Percentiles rank a stretch among this genome's conserved stretches.
These are phyloP conservation scores for Aldabrachelys gigantea DNA, from an alignment of 2,113 vertebrate species.

Conservation along the genomic window DNA sequence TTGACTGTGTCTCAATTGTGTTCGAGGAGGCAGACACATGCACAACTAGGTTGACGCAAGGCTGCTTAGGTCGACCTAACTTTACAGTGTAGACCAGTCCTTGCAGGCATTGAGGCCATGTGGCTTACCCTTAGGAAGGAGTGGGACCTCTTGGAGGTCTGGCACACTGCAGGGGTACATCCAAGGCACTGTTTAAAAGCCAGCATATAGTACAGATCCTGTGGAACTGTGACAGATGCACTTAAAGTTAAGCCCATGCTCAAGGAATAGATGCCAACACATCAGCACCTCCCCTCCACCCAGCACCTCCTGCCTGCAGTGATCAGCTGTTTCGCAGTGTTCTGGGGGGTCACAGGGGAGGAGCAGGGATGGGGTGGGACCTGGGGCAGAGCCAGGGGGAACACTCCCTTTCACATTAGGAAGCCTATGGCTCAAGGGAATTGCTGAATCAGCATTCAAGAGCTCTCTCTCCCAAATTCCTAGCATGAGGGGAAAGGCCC, in stretches of 20 bases:
- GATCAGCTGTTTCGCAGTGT: too few relatives aligned
- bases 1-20: not conserved
- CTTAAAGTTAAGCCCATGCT: not conserved
- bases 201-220: not conserved
- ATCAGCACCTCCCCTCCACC: too few relatives aligned
- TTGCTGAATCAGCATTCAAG: conserved; percentile 22
- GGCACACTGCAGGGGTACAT: not conserved
- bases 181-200: not conserved
- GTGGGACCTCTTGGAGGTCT: not conserved
- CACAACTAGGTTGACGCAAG: not conserved
- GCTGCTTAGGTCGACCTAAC: not conserved
- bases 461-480: not conserved
- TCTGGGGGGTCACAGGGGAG: too few relatives aligned
- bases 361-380: too few relatives aligned
- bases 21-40: not conserved
- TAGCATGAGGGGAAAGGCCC: not conserved
- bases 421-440: too few relatives aligned
- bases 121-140: not conserved
- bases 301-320: too few relatives aligned
- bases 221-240: not conserved
- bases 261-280: not conserved
- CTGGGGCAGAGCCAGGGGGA: too few relatives aligned
- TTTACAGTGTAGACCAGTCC: not conserved
- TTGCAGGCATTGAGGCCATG: not conserved
- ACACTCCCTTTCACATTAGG: too few relatives aligned